Percentiles rank a stretch among this genome's conserved stretches.
phyloP scores from a whole-genome alignment of 2,113 vertebrate genomes.

The Psilopogon haemacephalus region DNA sequence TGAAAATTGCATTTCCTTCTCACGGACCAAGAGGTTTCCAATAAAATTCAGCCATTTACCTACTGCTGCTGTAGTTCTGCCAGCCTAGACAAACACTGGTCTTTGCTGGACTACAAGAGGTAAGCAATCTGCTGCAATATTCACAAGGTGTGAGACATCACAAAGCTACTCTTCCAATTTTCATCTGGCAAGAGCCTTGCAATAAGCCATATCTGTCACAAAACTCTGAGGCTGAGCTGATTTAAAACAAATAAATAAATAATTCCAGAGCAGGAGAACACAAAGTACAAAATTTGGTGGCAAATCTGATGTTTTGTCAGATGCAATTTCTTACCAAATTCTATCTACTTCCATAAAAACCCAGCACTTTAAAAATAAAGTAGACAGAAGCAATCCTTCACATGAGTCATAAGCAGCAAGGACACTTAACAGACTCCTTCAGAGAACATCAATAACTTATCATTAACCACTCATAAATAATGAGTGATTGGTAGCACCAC shows the following conservation, averaged over 20 bases:
- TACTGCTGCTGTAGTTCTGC: neutral
- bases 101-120: neutral
- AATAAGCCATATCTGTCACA: neutral
- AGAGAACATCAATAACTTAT: neutral
- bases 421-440: neutral
- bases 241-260: neutral
- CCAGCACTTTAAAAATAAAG: neutral
- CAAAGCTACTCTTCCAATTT: neutral
- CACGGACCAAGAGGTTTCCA: neutral
- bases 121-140: neutral
- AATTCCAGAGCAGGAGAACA: neutral
- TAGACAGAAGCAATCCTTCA: neutral
- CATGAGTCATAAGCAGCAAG: fast-evolving
- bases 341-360: neutral
- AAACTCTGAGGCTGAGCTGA: neutral
- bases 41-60: neutral
- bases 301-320: neutral
- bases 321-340: neutral
- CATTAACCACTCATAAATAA: neutral
- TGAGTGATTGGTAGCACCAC: neutral
- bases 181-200: neutral
- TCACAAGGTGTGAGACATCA: neutral
- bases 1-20: neutral
- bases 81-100: neutral
- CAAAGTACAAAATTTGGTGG: neutral